These are phyloP conservation scores for Noctua fimbriata DNA, from an alignment of 2,888 invertebrate species.

Conservation along the genomic window DNA sequence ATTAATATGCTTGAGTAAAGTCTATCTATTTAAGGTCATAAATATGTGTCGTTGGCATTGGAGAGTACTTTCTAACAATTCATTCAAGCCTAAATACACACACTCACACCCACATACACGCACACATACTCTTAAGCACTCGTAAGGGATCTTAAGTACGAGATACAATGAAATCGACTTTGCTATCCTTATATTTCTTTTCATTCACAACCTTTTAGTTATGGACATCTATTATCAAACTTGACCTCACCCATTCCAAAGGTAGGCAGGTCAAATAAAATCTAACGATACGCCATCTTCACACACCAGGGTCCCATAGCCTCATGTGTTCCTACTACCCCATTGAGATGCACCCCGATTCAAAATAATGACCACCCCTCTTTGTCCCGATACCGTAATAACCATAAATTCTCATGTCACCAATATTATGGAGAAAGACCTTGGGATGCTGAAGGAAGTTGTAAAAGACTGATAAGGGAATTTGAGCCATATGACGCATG, in stretches of 20 bases:
- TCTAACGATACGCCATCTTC: background rate
- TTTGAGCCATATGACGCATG: slow-evolving; percentile 12
- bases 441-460: slow-evolving; percentile 27
- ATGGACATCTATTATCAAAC: background rate
- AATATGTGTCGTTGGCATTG: too few relatives aligned
- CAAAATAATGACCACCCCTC: slow-evolving; percentile 58
- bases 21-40: too few relatives aligned
- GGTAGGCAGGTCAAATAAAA: slow-evolving; percentile 24
- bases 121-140: too few relatives aligned
- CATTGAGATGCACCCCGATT: slow-evolving; percentile 48
- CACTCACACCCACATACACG: too few relatives aligned
- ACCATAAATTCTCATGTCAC: slow-evolving; percentile 57
- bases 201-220: too few relatives aligned
- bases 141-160: too few relatives aligned
- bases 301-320: slow-evolving; percentile 6
- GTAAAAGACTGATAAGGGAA: slow-evolving; percentile 20
- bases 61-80: too few relatives aligned
- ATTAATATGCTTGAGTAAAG: too few relatives aligned
- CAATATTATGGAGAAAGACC: slow-evolving; percentile 35
- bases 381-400: slow-evolving; percentile 57
- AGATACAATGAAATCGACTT: too few relatives aligned
- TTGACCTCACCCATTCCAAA: background rate
- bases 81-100: too few relatives aligned
- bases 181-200: too few relatives aligned
- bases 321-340: slow-evolving; percentile 20